Evolutionary conservation across 2,888 invertebrate genomes (phyloP), one percentile per base, ranked within the genome.

Genomic region (Ernsta delagoae): DNA sequence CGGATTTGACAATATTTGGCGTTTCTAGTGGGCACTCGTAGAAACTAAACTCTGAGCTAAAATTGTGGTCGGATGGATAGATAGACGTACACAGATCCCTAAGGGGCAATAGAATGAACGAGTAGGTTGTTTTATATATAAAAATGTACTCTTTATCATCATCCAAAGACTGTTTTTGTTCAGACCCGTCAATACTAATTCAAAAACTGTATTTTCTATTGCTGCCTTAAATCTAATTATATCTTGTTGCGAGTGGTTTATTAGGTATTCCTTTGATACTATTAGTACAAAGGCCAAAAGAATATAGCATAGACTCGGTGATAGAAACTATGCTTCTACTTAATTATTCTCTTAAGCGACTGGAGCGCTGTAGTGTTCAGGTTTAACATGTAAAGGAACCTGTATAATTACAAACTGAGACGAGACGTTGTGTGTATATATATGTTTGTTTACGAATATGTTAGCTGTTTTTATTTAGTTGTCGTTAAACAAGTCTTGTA

Each of bases 391-490:
- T 64, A 41, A 36, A 12, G 45, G 53, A 56, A 45, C 16, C 9
- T 5, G 54, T 45, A n/a, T 53, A 61, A 56, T 67, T 61, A 63
- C 65, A 31, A 6, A 31, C 54, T 31, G 31, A 36, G 31, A 45
- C 43, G 12, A 41, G 53, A 59, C 16, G 16, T 0, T 16, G 41
- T 41, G 41, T 41, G 9, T 41, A 8, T 41, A 6, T 41, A 41
- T 41, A 5, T 41, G 6, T 36, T 36, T 36, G 5, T 36, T 36
- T 7, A 7, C 1, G 0, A 48, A 7, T 36, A 24, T 50, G 16
- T 61, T 63, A 48, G 34, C 53, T 53, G 11, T 43, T 36, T 63
- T 77, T 72, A 74, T 77, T 79, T 75, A 72, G 63, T 74, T 79
- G n/a, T 31, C 11, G 41, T n/a, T 2, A 24, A 24, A 7, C 34